Evolutionary conservation across 2,113 vertebrate species (phyloP), one percentile per base, ranked within the genome.

Genomic region (Lethenteron reissneri): DNA sequence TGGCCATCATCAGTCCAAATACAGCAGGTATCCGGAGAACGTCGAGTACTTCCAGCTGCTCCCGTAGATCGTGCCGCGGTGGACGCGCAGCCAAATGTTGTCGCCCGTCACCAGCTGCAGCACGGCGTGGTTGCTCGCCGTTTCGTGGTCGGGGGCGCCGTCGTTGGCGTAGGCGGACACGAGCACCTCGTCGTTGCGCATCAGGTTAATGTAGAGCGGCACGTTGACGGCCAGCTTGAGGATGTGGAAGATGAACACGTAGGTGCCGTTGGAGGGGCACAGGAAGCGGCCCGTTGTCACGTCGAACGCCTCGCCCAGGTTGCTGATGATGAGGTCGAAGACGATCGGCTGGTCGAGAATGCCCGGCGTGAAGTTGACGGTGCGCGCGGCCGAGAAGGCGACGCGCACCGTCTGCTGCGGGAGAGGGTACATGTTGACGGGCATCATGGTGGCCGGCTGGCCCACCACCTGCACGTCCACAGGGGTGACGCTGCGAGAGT

Each of bases 31-130:
- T 76, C 94, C 94, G 2, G 94, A 99, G 75, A 99, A 99, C 10
- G 92, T 97, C 75, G 92, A 97, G 56, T 97, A 99, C 79, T 96
- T 97, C 94, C 94, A 99, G 70, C 88, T 95, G 78, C 94, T 99
- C 74, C 94, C 92, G 72, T 99, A 99, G 78, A 99, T 92, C 57
- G 94, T 89, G 2, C 94, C 92, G 6, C 91, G 83, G 77, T 97
- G 94, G 75, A 99, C 79, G 17, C 92, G 82, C 4, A 99, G 77
- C 94, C 94, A 99, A 75, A 99, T 87, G 77, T 95, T 90, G 76
- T 99, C 94, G 17, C 90, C 94, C 68, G 89, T 88, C 74, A 86
- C 88, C 2, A 99, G 87, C 74, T 90, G 91, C 57, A 97, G 81
- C 59, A 99, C 84, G 4, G 89, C 88, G 1, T 95, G 91, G 56